phyloP scores from a whole-genome alignment of 2,113 vertebrate genomes.

The Embiotoca jacksoni region DNA sequence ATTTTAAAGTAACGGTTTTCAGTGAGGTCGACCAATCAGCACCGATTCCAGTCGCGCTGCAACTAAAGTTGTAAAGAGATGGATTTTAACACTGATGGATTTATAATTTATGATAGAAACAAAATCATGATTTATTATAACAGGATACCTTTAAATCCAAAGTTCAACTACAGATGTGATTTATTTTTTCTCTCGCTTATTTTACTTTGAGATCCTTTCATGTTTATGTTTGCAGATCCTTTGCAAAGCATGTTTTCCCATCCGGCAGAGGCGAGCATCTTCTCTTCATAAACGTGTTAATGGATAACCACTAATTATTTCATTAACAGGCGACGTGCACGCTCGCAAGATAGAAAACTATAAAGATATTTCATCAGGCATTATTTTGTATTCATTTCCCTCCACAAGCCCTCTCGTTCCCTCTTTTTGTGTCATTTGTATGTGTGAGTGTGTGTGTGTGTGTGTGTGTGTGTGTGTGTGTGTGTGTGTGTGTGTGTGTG shows the following conservation, averaged over 20 bases:
- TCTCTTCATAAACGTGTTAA: conserved; percentile 86
- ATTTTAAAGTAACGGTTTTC: conserved; percentile 18
- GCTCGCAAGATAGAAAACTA: conserved; percentile 70
- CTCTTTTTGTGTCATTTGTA: conserved; percentile 20
- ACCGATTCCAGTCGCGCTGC: no score
- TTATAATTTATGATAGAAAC: no score
- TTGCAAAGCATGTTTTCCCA: conserved; percentile 64
- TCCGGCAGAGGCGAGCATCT: conserved; percentile 79
- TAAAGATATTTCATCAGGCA: conserved; percentile 67
- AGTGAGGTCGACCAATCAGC: conserved; percentile 32
- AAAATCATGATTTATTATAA: no score
- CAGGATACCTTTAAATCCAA: neutral
- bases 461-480: conserved; percentile 35
- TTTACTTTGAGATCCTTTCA: conserved; percentile 24
- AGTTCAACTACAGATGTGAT: neutral
- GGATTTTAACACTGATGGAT: no score
- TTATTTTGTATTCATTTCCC: conserved; percentile 63
- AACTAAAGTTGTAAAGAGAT: no score
- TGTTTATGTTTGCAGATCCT: conserved; percentile 55
- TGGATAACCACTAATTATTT: conserved; percentile 86
- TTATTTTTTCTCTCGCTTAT: conserved; percentile 3
- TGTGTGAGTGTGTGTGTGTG: conserved; percentile 47
- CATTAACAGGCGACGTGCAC: conserved; percentile 66
- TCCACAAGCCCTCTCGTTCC: conserved; percentile 10
- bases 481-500: conserved; percentile 32